phyloP scores from a whole-genome alignment of 35 echinoderm and acorn worm species.

The Amphiura filiformis region DNA sequence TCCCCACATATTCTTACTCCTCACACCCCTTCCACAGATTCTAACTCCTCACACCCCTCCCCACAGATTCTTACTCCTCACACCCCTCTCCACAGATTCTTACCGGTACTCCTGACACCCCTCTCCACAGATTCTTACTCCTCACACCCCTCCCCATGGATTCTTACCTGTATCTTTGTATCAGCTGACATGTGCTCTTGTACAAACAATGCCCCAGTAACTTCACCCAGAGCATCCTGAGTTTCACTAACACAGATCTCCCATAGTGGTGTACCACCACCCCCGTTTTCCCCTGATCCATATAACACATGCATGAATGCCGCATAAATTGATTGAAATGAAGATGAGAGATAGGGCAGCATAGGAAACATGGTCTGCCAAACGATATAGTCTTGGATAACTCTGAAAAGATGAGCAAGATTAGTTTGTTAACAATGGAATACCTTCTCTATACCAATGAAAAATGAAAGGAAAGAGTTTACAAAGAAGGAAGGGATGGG shows the following conservation, averaged over 20 bases:
- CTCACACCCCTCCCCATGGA: too few relatives aligned
- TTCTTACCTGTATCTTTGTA: constrained; percentile 64
- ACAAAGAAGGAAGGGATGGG: not conserved
- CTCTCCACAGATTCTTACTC: too few relatives aligned
- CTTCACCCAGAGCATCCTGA: constrained; percentile 63
- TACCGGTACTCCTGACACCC: too few relatives aligned
- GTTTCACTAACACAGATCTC: constrained; percentile 54
- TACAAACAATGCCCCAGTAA: constrained; percentile 91
- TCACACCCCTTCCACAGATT: too few relatives aligned
- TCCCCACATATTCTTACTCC: too few relatives aligned
- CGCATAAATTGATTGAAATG: constrained; percentile 31
- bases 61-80: too few relatives aligned
- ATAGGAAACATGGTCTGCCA: constrained; percentile 51
- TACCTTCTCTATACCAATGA: not conserved
- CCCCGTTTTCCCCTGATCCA: constrained; percentile 1
- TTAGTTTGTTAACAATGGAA: not conserved
- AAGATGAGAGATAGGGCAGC: constrained; percentile 39
- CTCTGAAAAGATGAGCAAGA: not conserved
- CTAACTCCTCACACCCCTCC: too few relatives aligned
- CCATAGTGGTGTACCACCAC: constrained; percentile 53
- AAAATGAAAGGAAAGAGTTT: not conserved
- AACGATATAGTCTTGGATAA: constrained; percentile 71
- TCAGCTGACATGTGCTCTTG: constrained; percentile 33
- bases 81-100: too few relatives aligned
- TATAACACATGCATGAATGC: constrained; percentile 42